Conservation (phyloP, 2,113 vertebrate genomes). For the Poeciliopsis turrubarensis region DNA sequence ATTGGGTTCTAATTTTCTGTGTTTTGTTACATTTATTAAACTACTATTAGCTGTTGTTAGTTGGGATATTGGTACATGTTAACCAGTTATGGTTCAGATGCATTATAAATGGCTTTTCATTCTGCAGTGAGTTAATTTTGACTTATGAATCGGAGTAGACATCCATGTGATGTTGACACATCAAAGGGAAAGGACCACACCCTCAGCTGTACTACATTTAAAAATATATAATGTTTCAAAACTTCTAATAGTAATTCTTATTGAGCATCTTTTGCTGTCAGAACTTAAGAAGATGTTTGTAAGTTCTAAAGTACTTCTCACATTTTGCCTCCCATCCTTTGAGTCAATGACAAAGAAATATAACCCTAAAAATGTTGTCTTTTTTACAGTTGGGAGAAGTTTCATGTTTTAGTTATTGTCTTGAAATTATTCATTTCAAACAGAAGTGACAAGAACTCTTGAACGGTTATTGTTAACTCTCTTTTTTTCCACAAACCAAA, state of each 20-base stretch:
- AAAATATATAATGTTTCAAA: too few species aligned
- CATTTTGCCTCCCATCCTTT: neutral
- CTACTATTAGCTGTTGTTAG: neutral
- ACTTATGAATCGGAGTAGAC: neutral
- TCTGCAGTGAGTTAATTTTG: neutral
- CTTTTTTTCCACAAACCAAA: constrained; percentile 3
- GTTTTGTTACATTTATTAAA: neutral
- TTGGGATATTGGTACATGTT: neutral
- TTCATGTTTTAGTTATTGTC: neutral
- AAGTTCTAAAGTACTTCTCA: neutral
- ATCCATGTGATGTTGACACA: neutral
- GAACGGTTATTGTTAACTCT: neutral
- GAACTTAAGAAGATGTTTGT: neutral
- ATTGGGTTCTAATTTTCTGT: neutral
- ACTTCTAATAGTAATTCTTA: neutral
- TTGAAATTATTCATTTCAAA: neutral
- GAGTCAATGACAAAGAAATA: neutral
- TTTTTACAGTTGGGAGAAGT: neutral
- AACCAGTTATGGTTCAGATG: neutral
- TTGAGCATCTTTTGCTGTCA: neutral
- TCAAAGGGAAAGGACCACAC: neutral
- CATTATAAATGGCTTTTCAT: neutral
- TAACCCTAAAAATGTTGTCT: neutral
- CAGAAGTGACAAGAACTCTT: constrained; percentile 19
- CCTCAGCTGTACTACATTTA: neutral